Evolutionary conservation across 2,797 vertebrate species (phyloP).

Genomic region (Gambelia wislizenii): DNA sequence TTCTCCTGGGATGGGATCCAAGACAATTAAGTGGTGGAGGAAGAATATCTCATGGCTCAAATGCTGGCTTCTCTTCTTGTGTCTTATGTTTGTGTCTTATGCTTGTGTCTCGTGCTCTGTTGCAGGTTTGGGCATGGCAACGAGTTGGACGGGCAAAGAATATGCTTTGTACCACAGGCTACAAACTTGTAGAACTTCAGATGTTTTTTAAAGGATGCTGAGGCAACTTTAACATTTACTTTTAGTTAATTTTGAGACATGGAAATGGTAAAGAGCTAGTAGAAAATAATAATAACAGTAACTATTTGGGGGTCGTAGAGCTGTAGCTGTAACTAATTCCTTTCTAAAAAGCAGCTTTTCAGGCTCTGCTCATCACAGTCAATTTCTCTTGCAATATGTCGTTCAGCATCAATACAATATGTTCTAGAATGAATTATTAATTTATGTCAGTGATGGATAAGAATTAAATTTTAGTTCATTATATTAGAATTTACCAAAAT

Average conservation of each 20-base stretch:
- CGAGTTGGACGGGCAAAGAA: not conserved
- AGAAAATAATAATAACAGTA: not conserved
- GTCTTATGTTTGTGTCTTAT: not conserved
- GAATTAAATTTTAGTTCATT: not conserved
- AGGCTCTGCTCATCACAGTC: not conserved
- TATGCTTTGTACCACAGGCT: not conserved
- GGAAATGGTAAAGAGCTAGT: not conserved
- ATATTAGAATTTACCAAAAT: no score
- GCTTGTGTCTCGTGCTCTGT: not conserved
- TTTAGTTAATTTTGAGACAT: not conserved
- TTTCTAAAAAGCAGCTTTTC: not conserved
- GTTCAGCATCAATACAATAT: not conserved
- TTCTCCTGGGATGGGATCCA: no score
- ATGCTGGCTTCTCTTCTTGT: not conserved
- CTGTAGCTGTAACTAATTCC: not conserved
- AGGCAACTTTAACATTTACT: no score
- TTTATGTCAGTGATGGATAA: not conserved
- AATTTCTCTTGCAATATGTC: not conserved
- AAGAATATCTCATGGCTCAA: not conserved
- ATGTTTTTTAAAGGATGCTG: not conserved
- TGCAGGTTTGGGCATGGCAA: not conserved
- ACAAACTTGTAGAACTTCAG: not conserved
- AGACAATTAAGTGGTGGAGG: not conserved
- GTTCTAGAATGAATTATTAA: not conserved
- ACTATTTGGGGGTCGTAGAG: not conserved